phyloP scores from a whole-genome alignment of 2,888 invertebrate genomes.

The Apodemia duryi region DNA sequence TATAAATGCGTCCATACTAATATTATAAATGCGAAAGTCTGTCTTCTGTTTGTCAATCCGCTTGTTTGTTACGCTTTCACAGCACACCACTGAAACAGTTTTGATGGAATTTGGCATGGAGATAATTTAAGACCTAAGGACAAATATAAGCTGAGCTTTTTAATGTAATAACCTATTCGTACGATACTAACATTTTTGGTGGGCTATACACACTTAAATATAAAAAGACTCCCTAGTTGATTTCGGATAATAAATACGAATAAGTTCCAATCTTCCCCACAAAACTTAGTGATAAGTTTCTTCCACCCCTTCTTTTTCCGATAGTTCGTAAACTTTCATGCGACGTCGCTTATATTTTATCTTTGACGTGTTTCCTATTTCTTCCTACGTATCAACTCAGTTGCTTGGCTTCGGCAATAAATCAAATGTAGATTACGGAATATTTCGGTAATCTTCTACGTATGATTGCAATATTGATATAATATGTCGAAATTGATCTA shows the following conservation, averaged over 20 bases:
- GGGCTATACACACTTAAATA: no score
- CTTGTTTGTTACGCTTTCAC: no score
- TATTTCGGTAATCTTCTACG: slow-evolving; percentile 5
- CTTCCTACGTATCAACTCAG: slow-evolving; percentile 13
- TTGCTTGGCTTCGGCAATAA: slow-evolving; percentile 14
- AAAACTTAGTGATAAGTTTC: slow-evolving; percentile 8
- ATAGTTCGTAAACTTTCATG: slow-evolving; percentile 15
- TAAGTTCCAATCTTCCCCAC: neutral
- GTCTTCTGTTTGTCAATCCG: no score
- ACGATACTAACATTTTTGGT: no score
- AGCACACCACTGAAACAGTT: no score
- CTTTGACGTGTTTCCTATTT: slow-evolving; percentile 19
- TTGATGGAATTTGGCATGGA: no score
- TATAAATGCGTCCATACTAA: no score
- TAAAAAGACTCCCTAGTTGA: neutral
- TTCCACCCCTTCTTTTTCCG: slow-evolving; percentile 12
- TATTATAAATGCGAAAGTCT: no score
- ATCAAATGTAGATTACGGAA: slow-evolving; percentile 11
- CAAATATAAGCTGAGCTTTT: no score
- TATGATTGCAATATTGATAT: neutral
- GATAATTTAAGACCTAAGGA: no score
- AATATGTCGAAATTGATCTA: no score
- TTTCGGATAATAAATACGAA: neutral
- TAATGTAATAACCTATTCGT: no score
- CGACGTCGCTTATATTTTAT: slow-evolving; percentile 20